Evolutionary conservation across 1,140 invertebrate genomes (phyloP), one percentile per base, ranked within the genome.

Genomic region (Drosophila carrolli): DNA sequence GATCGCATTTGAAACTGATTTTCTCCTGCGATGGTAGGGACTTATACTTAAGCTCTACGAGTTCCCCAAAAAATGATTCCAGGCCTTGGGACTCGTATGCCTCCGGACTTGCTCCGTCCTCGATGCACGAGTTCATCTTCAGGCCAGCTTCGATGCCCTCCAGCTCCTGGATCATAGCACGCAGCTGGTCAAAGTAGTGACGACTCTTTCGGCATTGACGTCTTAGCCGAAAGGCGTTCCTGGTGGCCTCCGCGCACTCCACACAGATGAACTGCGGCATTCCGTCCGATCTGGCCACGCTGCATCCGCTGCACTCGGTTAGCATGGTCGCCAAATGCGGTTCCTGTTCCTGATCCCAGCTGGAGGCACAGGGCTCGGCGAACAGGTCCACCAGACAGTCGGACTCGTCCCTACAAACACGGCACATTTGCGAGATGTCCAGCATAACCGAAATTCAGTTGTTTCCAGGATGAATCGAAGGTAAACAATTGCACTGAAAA

Each of bases 241-340:
- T 40, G 2, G 29, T 50, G 7, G 53, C 19, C 10, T 2, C 2
- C 19, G 44, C 44, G n/a, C 67, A 71, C 6, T 70, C 44, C 1
- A 41, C 9, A 29, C 67, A 71, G n/a, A 70, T 9, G 11, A 57
- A 50, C 38, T 48, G 51, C 1, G 67, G 67, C 37, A 14, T 37
- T 46, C 67, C 65, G 5, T 71, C 67, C 3, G 5, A 4, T 10
- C 3, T n/a, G 6, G 1, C 4, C 11, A 71, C 43, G 4, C 2
- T 14, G n/a, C 51, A 48, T 9, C 29, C 44, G 16, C 35, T 48
- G 67, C 67, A 71, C 37, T 70, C 37, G 11, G 27, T 41, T 19
- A 71, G 16, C 67, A 71, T 71, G 7, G 11, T 19, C 1, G 67
- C 67, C 51, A 71, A 27, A 9, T n/a, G 14, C 3, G 44, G 51